These are phyloP conservation scores for Platycercus adscitus DNA, from an alignment of 2,113 vertebrate genomes.

Conservation along the genomic window DNA sequence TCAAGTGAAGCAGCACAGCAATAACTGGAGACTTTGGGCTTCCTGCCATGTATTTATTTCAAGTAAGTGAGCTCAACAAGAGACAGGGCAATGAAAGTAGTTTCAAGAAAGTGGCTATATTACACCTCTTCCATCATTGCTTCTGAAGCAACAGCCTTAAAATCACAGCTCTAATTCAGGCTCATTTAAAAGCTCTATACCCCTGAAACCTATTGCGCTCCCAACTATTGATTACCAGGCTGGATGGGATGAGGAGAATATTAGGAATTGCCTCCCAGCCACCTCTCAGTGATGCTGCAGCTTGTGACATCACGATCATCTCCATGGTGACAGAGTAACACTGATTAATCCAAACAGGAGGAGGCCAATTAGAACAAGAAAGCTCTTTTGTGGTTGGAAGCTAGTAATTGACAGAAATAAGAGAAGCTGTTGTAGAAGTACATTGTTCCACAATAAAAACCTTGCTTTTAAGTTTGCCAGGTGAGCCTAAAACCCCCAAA, in stretches of 20 bases:
- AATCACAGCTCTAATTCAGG: background rate
- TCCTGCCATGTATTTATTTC: background rate
- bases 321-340: constrained; percentile 34
- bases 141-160: background rate
- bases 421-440: background rate
- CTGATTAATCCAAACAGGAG: background rate
- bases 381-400: background rate
- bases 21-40: background rate
- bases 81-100: background rate
- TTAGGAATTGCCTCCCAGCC: background rate
- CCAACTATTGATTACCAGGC: background rate
- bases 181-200: background rate
- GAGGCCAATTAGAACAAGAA: constrained; percentile 29
- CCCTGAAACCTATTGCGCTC: background rate
- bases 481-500: background rate
- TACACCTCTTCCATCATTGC: background rate
- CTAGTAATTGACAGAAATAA: constrained; percentile 1
- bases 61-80: background rate
- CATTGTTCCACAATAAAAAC: background rate
- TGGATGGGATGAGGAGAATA: background rate
- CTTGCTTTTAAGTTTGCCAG: background rate
- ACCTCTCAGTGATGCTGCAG: background rate
- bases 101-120: background rate
- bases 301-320: background rate
- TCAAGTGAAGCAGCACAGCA: background rate